Conservation (phyloP, 2,888 invertebrate species). For the Ornithoptera priamus region DNA sequence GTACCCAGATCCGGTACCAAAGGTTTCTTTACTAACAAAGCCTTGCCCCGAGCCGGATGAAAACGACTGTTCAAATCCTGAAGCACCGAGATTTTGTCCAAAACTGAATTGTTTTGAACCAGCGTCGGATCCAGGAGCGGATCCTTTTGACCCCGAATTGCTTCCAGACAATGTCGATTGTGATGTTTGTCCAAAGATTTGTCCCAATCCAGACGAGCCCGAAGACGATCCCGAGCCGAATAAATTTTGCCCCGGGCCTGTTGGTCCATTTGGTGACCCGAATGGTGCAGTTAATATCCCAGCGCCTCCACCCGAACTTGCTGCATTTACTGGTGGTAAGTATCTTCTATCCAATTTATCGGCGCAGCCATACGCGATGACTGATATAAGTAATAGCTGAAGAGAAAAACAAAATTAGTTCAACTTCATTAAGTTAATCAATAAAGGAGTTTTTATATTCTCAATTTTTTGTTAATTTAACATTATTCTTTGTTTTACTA, state of each 20-base stretch:
- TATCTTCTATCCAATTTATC: constrained; percentile 71
- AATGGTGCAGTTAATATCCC: constrained; percentile 60
- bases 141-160: constrained; percentile 15
- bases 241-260: constrained; percentile 18
- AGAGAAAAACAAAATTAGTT: constrained; percentile 34
- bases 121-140: constrained; percentile 9
- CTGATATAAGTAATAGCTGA: constrained; percentile 64
- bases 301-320: constrained; percentile 67
- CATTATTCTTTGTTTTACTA: neutral
- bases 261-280: constrained; percentile 31
- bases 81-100: constrained; percentile 6
- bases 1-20: constrained; percentile 15
- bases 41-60: constrained; percentile 11
- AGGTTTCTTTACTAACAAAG: constrained; percentile 9
- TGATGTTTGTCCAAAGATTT: constrained; percentile 6
- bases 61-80: constrained; percentile 28
- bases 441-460: too few relatives aligned
- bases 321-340: constrained; percentile 67
- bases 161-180: constrained; percentile 16
- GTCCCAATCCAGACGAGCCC: neutral
- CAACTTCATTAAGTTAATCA: too few relatives aligned
- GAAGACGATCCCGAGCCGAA: constrained; percentile 15
- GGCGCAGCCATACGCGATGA: constrained; percentile 67
- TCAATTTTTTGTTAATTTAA: neutral
- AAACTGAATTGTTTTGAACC: constrained; percentile 34